Evolutionary conservation across 2,888 invertebrate genomes (phyloP), one percentile per base, ranked within the genome.

Genomic region (Mactromeris polynyma): DNA sequence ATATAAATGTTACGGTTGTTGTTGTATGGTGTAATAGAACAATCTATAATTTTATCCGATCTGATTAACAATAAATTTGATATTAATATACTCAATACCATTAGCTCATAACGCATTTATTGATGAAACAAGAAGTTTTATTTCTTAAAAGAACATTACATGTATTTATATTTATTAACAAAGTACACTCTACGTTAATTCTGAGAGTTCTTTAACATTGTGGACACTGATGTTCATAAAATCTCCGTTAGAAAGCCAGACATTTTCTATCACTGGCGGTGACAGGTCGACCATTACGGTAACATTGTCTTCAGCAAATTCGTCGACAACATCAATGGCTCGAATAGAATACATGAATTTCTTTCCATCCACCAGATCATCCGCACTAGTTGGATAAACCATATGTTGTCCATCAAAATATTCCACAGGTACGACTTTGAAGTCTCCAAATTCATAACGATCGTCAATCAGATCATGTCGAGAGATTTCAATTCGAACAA

Each of bases 181-280:
- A 21, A 54, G 21, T 54, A n/a, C 6, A 54, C 54, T 54, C 54
- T 21, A 93, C 93, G 91, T 93, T 46, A 93, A 82, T 42, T 92
- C 84, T 14, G 82, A 84, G 21, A 93, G 88, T 73, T 92, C 93
- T 46, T 87, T 69, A 3, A 90, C 69, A 21, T 87, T 92, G 64
- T 92, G 92, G 7, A 93, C 93, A 83, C 90, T 92, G 26, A 93
- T 86, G 82, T 93, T 93, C 19, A 93, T 58, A 36, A 91, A 77
- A 86, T 93, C 89, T 1, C 92, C 93, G 42, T 91, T 85, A 31
- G 93, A 91, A 1, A 93, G 82, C 93, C 93, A 93, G 0, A 93
- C 64, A 64, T 92, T 77, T 33, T 92, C 85, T 31, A 93, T 91
- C 9, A 89, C 38, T 26, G 93, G 93, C 6, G 91, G 90, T 14